Evolutionary conservation across 2,888 invertebrate species (phyloP), one percentile per base, ranked within the genome.

Genomic region (Ophioninae sp.): DNA sequence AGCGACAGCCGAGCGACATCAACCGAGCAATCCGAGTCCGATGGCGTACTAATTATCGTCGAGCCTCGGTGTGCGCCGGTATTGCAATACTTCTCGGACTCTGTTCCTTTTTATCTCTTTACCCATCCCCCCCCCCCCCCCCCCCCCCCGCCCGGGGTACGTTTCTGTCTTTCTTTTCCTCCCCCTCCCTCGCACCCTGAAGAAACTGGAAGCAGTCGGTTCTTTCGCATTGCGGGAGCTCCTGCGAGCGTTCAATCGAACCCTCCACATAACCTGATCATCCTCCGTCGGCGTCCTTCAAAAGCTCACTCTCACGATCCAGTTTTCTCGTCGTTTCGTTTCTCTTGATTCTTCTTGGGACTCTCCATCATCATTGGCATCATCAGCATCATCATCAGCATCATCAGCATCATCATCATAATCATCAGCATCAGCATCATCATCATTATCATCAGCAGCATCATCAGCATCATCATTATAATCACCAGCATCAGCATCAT

Each of bases 41-140:
- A 86, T 85, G 85, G 83, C 80, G 85, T 85, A 85, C 85, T 86
- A 86, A 86, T 86, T 86, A 86, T 86, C 86, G 84, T 86, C 79
- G 78, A 78, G 67, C 71, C 56, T 81, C 51, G 30, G 23, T 71
- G 51, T 56, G 78, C 67, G 59, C 64, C 44, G 74, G 13, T 63
- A 37, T 72, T 59, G 37, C 63, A 23, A 58, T 64, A 58, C 41
- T 51, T 58, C 30, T 22, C 51, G 30, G 30, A 23, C 51, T 30
- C 58, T 17, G 39, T 64, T 13, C 6, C 23, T 41, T 20, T 58
- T 22, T 76, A 41, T 76, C 67, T 59, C 17, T 6, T 51, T 17
- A 13, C 17, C 17, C 13, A 0, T 44, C 44, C 13, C 44, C 13
- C 44, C 3, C n/a, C n/a, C n/a, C n/a, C n/a, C n/a, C n/a, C n/a